Conservation (phyloP, 2,113 vertebrate species). For the Thymallus thymallus region DNA sequence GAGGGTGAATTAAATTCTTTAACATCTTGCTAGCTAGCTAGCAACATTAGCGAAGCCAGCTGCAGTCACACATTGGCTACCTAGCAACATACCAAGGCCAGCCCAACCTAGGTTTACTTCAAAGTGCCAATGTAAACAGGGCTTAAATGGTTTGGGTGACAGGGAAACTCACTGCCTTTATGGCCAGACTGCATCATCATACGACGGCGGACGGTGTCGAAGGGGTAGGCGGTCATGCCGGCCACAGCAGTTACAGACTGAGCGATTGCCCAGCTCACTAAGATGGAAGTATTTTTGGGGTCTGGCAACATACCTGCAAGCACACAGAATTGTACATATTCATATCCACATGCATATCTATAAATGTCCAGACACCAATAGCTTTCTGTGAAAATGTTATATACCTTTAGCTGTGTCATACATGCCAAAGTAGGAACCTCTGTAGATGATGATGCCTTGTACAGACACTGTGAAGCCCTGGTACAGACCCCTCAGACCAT, state of each 20-base stretch:
- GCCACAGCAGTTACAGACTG: constrained; percentile 86
- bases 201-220: constrained; percentile 89
- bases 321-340: not conserved
- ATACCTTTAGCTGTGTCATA: constrained; percentile 93
- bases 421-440: constrained; percentile 92
- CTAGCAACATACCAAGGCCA: too few species aligned
- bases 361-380: not conserved
- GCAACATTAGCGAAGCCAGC: too few species aligned
- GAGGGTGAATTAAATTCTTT: too few species aligned
- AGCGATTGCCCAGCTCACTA: constrained; percentile 95
- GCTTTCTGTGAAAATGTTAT: not conserved
- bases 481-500: constrained; percentile 80
- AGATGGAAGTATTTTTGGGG: constrained; percentile 86
- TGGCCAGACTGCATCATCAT: constrained; percentile 99
- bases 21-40: too few species aligned
- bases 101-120: too few species aligned
- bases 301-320: constrained; percentile 91
- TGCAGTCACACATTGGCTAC: too few species aligned
- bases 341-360: not conserved
- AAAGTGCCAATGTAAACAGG: too few species aligned
- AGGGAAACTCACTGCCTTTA: constrained; percentile 81
- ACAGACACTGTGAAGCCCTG: constrained; percentile 90
- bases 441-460: constrained; percentile 96
- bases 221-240: constrained; percentile 88
- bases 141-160: not conserved